phyloP scores from a whole-genome alignment of 2,888 invertebrate species.

The Lasioglossum morio region DNA sequence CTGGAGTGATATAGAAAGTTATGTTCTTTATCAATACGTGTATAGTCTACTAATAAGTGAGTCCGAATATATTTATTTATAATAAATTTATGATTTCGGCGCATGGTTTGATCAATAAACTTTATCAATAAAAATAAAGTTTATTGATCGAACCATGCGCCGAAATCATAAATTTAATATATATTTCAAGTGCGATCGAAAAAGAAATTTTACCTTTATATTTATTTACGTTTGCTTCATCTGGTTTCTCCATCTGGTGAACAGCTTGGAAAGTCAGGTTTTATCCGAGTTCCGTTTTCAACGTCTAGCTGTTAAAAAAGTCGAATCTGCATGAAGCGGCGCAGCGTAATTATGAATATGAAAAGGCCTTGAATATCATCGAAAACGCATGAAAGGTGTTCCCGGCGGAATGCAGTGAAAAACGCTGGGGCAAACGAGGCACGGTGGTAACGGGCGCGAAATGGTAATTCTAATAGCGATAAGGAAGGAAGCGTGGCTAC shows the following conservation, averaged over 20 bases:
- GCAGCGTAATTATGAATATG: neutral
- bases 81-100: too few relatives aligned
- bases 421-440: neutral
- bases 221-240: too few relatives aligned
- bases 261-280: neutral
- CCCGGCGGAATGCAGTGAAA: neutral
- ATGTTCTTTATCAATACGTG: neutral
- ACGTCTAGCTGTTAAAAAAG: neutral
- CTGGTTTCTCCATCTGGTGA: too few relatives aligned
- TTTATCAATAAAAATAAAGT: too few relatives aligned
- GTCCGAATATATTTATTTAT: neutral
- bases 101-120: too few relatives aligned
- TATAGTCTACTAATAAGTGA: neutral
- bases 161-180: too few relatives aligned
- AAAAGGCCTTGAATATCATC: neutral
- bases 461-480: slow-evolving; percentile 63
- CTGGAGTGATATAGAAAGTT: neutral
- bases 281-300: neutral
- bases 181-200: too few relatives aligned
- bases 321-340: neutral
- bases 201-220: too few relatives aligned
- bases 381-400: slow-evolving; percentile 7
- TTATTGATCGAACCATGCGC: too few relatives aligned
- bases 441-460: slow-evolving; percentile 37
- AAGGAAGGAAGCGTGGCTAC: slow-evolving; percentile 41